Base-by-base conservation (phyloP, 2,888 invertebrate species). In the Athetis lepigone region DNA sequence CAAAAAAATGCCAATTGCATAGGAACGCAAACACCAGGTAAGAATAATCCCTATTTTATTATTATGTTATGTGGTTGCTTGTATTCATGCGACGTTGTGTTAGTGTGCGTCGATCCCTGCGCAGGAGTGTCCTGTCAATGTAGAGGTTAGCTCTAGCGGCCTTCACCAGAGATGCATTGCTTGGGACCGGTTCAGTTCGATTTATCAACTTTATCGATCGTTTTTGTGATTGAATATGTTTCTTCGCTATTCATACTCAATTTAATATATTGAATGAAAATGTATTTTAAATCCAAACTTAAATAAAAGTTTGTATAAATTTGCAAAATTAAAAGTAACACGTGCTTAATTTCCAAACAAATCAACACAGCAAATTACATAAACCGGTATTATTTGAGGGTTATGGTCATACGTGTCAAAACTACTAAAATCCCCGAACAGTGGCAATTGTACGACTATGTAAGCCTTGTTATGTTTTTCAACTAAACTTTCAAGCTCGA, bases 151-250 rank as follows among this genome's bases (percentile, higher is more conserved):
- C 85, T 90, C 87, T 85, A 87, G 89, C 93, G 94, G 93, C 94
- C 94, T 95, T 95, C 94, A 92, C 92, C 91, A 93, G 92, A 88
- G 92, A 88, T 91, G 94, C 90, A 94, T 87, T 92, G 87, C 82
- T 86, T 92, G 86, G 82, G 89, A 90, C 88, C 88, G 89, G 90
- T 90, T 86, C 77, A 75, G 87, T 89, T 86, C 79, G 79, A 89
- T 87, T 88, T 88, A 90, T 90, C 82, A 85, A 85, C 52, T 68
- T 57, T 75, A 79, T 85, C 78, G 78, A 86, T 86, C 79, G 75
- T 77, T 83, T 77, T 65, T 70, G 46, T 75, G 52, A 80, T 75
- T 77, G 56, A 68, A 62, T 55, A 39, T 18, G 19, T 56, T 25
- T 52, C 23, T 23, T 49, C 18, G 2, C 16, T 61, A 43, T 46